Evolutionary conservation across 64 coral and sea anemone species (phyloP).

Genomic region (Pocillopora verrucosa): DNA sequence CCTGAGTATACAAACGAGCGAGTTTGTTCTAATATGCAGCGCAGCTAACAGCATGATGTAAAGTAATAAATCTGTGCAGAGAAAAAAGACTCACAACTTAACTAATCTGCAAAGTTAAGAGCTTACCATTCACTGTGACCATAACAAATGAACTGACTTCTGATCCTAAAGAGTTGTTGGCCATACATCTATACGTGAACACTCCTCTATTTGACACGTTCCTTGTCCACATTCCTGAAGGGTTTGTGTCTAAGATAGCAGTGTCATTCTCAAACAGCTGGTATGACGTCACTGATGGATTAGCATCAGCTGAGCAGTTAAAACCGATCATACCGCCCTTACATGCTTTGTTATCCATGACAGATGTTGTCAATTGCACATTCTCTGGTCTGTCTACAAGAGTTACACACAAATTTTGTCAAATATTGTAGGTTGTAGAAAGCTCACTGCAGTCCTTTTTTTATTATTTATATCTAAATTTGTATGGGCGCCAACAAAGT

Average conservation of each 20-base stretch:
- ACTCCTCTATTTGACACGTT: neutral
- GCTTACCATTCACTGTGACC: neutral
- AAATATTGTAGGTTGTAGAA: too few relatives aligned
- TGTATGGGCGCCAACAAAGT: too few relatives aligned
- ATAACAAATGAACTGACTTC: neutral
- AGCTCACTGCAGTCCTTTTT: too few relatives aligned
- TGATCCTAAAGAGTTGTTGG: conserved; percentile 10
- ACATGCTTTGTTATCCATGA: neutral
- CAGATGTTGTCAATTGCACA: neutral
- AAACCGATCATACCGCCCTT: too few relatives aligned
- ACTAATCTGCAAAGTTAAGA: neutral
- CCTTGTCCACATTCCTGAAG: neutral
- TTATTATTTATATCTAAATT: too few relatives aligned
- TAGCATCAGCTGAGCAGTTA: too few relatives aligned
- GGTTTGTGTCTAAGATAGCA: neutral
- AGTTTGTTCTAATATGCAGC: too few relatives aligned
- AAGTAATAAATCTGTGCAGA: too few relatives aligned
- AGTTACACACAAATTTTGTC: neutral
- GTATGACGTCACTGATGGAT: too few relatives aligned
- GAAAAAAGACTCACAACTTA: too few relatives aligned
- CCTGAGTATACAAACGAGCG: too few relatives aligned
- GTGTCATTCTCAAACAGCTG: neutral
- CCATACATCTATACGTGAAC: neutral
- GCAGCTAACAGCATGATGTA: too few relatives aligned
- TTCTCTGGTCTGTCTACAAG: neutral